These are phyloP conservation scores for Phalera bucephala DNA, from an alignment of 2,888 invertebrate species.

Conservation along the genomic window DNA sequence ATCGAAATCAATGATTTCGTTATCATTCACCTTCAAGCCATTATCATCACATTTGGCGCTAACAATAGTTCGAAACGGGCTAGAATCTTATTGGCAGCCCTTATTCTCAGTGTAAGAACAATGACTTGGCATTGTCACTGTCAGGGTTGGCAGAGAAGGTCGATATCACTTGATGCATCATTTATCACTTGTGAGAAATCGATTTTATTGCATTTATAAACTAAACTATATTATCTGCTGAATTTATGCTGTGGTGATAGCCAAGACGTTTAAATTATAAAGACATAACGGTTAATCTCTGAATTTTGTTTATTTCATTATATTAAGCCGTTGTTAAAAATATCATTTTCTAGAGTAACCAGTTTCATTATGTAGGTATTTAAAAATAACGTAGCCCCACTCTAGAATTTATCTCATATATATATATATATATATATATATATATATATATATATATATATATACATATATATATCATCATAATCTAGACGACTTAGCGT, in stretches of 20 bases:
- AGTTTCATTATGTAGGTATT: no score
- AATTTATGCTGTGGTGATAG: neutral
- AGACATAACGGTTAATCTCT: no score
- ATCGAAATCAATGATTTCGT: no score
- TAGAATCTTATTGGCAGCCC: slow-evolving; percentile 58
- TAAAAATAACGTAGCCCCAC: no score
- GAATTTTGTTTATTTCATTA: no score
- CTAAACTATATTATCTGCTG: neutral
- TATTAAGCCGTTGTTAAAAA: no score
- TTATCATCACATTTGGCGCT: slow-evolving; percentile 16
- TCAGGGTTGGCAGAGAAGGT: slow-evolving; percentile 35
- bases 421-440: no score
- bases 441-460: no score
- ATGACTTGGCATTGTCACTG: slow-evolving; percentile 72
- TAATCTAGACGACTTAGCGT: no score
- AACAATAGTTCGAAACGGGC: slow-evolving; percentile 61
- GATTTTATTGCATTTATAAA: neutral
- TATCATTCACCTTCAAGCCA: neutral
- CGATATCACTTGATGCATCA: slow-evolving; percentile 30
- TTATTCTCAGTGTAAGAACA: slow-evolving; percentile 45
- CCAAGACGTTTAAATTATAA: neutral
- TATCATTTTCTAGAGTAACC: no score
- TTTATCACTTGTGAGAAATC: slow-evolving; percentile 23
- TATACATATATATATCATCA: no score
- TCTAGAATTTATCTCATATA: no score